Evolutionary conservation across 2,113 vertebrate species (phyloP).

Genomic region (Crocuta crocuta): DNA sequence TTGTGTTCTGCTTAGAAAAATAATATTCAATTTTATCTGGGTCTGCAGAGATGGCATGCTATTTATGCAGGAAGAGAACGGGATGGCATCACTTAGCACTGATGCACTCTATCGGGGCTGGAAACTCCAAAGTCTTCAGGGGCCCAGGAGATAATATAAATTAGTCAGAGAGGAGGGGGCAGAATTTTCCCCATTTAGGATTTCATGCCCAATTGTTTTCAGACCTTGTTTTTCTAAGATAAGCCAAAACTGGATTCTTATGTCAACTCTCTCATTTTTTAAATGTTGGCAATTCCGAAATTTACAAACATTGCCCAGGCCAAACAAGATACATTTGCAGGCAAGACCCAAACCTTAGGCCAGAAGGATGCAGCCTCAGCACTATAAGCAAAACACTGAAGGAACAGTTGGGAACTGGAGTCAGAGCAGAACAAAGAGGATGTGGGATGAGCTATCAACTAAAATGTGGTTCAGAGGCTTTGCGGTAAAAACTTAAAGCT

Average conservation of each 20-base stretch:
- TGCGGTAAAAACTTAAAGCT: conserved; percentile 29
- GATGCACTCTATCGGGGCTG: neutral
- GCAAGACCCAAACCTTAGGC: neutral
- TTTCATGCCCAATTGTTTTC: conserved; percentile 3
- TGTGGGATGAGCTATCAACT: conserved; percentile 29
- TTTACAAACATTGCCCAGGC: neutral
- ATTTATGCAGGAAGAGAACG: neutral
- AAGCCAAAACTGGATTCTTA: neutral
- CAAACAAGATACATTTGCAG: neutral
- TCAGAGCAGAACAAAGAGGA: neutral
- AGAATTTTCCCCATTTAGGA: neutral
- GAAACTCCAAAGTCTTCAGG: neutral
- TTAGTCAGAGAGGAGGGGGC: neutral
- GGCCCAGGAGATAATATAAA: neutral
- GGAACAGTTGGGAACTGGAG: neutral
- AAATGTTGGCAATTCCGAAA: conserved; percentile 15
- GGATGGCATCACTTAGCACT: neutral
- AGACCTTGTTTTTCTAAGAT: neutral
- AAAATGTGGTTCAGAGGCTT: conserved; percentile 25
- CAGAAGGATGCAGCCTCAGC: neutral
- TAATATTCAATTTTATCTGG: neutral
- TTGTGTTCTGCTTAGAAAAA: conserved; percentile 36
- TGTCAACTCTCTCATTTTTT: neutral
- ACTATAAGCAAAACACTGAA: neutral
- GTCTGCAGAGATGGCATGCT: neutral